phyloP scores from a whole-genome alignment of 2,888 invertebrate species.

The Ischnura elegans region DNA sequence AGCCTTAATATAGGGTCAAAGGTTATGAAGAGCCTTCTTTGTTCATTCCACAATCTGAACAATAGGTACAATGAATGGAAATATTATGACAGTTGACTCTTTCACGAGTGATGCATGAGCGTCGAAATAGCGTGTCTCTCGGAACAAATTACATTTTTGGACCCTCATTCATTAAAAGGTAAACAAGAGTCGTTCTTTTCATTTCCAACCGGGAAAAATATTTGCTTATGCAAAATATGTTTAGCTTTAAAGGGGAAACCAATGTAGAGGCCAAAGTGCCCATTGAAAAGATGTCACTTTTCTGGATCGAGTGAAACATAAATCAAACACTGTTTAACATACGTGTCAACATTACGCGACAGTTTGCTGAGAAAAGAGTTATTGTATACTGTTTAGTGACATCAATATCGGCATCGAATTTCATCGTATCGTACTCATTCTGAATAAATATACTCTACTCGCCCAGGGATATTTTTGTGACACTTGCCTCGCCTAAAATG shows the following conservation, averaged over 20 bases:
- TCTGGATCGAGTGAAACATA: too few relatives aligned
- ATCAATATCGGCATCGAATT: too few relatives aligned
- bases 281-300: neutral
- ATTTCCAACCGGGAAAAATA: neutral
- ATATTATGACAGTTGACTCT: neutral
- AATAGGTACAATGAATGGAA: neutral
- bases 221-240: constrained; percentile 7
- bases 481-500: too few relatives aligned
- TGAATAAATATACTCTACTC: too few relatives aligned
- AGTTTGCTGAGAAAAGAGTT: too few relatives aligned
- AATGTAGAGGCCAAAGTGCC: neutral
- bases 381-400: too few relatives aligned
- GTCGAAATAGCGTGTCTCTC: neutral
- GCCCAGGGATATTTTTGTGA: too few relatives aligned
- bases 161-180: neutral
- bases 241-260: neutral
- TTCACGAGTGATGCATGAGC: neutral
- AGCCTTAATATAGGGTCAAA: neutral
- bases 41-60: neutral
- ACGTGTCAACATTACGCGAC: too few relatives aligned
- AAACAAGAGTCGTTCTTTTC: neutral
- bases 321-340: too few relatives aligned
- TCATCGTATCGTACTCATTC: too few relatives aligned
- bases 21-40: neutral
- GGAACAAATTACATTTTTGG: neutral